A percentile compares a stretch with the other conserved stretches of the same genome.
Conservation (phyloP, 2,888 invertebrate genomes). For the Mycalesis mineus region DNA sequence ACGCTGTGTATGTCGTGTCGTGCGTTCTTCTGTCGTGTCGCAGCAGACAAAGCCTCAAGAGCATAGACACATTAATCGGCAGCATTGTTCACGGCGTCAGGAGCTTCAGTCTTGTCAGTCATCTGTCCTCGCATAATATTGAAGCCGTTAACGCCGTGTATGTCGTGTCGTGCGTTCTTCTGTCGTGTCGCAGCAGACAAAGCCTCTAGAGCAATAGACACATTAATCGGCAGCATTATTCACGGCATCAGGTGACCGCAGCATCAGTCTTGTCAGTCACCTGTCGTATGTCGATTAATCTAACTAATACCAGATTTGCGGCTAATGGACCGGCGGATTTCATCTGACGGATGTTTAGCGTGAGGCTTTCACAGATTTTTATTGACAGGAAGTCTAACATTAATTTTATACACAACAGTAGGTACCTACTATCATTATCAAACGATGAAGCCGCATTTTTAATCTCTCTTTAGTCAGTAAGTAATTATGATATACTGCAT, state of each 20-base stretch:
- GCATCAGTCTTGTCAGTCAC: constrained; percentile 33
- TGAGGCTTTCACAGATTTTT: constrained; percentile 1
- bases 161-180: too few species aligned
- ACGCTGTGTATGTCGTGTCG: too few species aligned
- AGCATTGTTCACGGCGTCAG: too few species aligned
- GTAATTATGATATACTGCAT: too few species aligned
- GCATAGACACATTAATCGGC: constrained; percentile 16
- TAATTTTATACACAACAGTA: neutral
- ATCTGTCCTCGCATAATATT: too few species aligned
- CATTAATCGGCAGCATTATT: constrained; percentile 21
- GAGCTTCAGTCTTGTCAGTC: too few species aligned
- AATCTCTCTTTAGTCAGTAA: too few species aligned
- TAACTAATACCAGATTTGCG: constrained; percentile 35
- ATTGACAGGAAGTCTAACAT: constrained; percentile 4
- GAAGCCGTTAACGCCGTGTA: too few species aligned
- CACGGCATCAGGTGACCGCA: constrained; percentile 24
- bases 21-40: too few species aligned
- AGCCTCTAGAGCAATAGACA: neutral
- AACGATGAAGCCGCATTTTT: too few species aligned
- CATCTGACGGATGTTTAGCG: constrained; percentile 12
- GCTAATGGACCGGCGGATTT: constrained; percentile 36
- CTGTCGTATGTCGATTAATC: constrained; percentile 39
- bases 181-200: neutral
- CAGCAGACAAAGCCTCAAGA: neutral
- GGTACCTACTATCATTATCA: neutral